These are phyloP conservation scores for Pyrgus malvae DNA, from an alignment of 2,888 invertebrate genomes.

Conservation along the genomic window DNA sequence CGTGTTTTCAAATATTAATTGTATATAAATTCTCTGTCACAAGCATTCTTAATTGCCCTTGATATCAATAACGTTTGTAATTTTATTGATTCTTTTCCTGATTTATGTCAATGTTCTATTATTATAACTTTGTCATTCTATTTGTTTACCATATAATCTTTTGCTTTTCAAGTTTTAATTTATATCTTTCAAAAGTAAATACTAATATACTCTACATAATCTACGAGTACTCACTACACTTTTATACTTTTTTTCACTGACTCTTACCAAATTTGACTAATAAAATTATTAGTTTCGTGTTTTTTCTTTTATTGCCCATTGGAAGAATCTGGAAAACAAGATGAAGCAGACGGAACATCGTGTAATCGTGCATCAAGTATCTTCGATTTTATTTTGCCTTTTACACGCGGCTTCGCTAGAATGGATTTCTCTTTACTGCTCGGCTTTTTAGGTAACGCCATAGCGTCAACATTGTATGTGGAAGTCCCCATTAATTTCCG, in stretches of 20 bases:
- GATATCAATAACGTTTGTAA: not conserved
- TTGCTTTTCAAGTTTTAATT: too few species aligned
- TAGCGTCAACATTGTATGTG: conserved; percentile 8
- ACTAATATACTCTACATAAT: too few species aligned
- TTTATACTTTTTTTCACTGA: not conserved
- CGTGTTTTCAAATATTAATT: not conserved
- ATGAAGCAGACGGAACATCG: conserved; percentile 54
- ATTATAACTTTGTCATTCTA: too few species aligned
- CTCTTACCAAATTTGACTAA: conserved; percentile 10
- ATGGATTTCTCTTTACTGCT: conserved; percentile 28
- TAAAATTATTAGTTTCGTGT: conserved; percentile 25
- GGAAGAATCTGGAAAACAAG: conserved; percentile 56
- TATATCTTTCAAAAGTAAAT: too few species aligned
- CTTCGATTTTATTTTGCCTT: conserved; percentile 34
- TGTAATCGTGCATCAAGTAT: conserved; percentile 63
- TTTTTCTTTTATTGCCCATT: conserved; percentile 35
- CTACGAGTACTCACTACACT: not conserved
- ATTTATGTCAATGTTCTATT: too few species aligned
- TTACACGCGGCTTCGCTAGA: conserved; percentile 27
- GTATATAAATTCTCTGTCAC: not conserved
- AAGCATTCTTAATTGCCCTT: conserved; percentile 2
- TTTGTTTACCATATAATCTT: too few species aligned
- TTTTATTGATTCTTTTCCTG: too few species aligned
- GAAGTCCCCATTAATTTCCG: conserved; percentile 1
- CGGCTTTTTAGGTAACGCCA: conserved; percentile 26